Evolutionary conservation across 2,113 vertebrate genomes (phyloP), one percentile per base, ranked within the genome.

Genomic region (Gymnogyps californianus): DNA sequence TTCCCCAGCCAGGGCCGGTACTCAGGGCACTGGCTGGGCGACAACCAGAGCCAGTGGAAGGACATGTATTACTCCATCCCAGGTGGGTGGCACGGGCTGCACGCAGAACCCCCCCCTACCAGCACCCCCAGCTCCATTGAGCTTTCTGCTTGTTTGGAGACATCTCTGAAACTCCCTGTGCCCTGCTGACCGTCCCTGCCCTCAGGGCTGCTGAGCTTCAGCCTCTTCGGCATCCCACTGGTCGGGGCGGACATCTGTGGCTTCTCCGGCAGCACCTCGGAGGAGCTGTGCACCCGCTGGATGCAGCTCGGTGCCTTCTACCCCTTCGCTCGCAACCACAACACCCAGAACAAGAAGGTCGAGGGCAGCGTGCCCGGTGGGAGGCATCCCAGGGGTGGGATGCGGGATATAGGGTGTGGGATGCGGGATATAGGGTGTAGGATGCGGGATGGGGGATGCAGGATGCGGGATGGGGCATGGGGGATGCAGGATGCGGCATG

Each of bases 1-100:
- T 99, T 99, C 98, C 98, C 99, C 42, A 98, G 99, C 97, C 99
- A 99, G 96, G 99, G 99, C 26, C 96, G 52, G 61, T 99, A 99
- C 94, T 99, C 99, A 0, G 99, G 99, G 16, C 99, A 99, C 97
- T 99, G 99, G 99, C 97, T 99, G 77, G 99, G 99, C 8, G 99
- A 99, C 98, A 99, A 99, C 97, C 94, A 87, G 66, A 99, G 99
- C 86, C 97, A 97, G 69, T 99, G 99, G 99, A 99, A 98, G 93
- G 99, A 99, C 92, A 96, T 99, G 93, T 97, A 96, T 78, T 98
- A 98, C 42, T 99, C 99, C 24, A 98, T 99, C 77, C 96, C 99
- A 97, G 99, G 98, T 99, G 55, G 46, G 97, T 85, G 66, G 3
- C 47, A 72, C 0, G 0, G 52, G 38, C 64, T 52, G 54, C 42